Conservation (phyloP, 2,113 vertebrate species). For the Saiga tatarica region DNA sequence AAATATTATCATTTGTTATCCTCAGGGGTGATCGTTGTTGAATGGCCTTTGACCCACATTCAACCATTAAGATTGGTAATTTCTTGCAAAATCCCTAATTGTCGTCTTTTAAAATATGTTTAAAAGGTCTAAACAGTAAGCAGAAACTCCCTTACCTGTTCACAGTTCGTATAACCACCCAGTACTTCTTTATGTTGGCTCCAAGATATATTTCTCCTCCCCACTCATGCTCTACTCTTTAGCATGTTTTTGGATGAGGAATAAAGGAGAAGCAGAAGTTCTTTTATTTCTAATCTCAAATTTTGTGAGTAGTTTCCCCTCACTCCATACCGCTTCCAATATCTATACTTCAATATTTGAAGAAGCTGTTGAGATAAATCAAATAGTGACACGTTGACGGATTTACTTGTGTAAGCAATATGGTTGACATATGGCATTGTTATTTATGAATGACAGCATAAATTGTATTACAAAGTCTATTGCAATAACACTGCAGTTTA, state of each 20-base stretch:
- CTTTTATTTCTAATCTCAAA: not conserved
- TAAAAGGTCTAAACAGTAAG: not conserved
- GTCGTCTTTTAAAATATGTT: not conserved
- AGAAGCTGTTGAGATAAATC: conserved; percentile 86
- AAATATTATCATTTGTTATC: conserved; percentile 27
- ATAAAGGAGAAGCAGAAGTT: not conserved
- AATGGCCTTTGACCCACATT: conserved; percentile 25
- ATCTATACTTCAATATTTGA: conserved; percentile 77
- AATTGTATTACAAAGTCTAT: conserved; percentile 81
- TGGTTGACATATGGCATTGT: conserved; percentile 87
- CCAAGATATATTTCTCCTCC: not conserved
- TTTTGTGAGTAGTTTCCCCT: conserved; percentile 12
- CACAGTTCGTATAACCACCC: not conserved
- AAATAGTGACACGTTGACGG: conserved; percentile 85
- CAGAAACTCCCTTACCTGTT: not conserved
- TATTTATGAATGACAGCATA: conserved; percentile 88
- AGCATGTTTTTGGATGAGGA: not conserved
- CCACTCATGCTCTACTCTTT: not conserved
- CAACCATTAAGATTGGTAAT: not conserved
- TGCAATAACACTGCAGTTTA: conserved; percentile 72
- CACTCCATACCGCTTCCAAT: not conserved
- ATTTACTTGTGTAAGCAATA: conserved; percentile 87
- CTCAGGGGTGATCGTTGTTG: not conserved
- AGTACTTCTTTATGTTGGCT: conserved; percentile 41
- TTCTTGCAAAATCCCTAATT: not conserved